Evolutionary conservation across 2,113 vertebrate species (phyloP), one percentile per base, ranked within the genome.

Genomic region (Trematomus loennbergii): DNA sequence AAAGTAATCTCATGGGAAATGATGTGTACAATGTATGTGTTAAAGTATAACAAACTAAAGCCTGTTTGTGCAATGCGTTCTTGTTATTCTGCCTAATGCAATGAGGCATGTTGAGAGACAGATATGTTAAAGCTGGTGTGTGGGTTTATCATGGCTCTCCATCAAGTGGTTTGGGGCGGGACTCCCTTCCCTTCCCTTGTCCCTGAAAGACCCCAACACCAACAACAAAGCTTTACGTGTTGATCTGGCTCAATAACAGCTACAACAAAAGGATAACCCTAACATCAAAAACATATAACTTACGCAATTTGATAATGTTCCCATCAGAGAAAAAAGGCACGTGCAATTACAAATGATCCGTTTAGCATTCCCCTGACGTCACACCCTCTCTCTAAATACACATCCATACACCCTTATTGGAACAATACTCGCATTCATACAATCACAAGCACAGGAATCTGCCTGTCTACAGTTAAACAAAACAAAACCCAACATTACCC

Each of bases 381-480:
- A 87, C 43, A 36, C 72, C 66, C 46, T 2, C 55, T 5, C 69
- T 72, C 72, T 68, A 62, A 83, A 81, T 59, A 90, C 79, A 84
- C 69, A 79, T 83, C 81, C 79, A 79, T 33, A 80, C 71, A 79
- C 67, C 82, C 83, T 55, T 78, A 78, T 64, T 54, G 79, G 68
- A 86, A 92, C 82, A 92, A 91, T 87, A 57, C 72, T 64, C 8
- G 54, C 79, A 90, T 89, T 88, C 85, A 87, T 75, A 48, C 17
- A 71, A 86, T 82, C 58, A 88, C 83, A 88, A 81, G 84, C 66
- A 84, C 85, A 90, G 84, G 75, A 90, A 88, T 90, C 61, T 53
- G 78, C 54, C 75, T 63, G 65, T 87, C 68, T 72, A 65, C 78
- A 76, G 79, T n/a, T 25, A 78, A 68, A 72, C 77, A 81, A 86